phyloP scores from a whole-genome alignment of 2,888 invertebrate genomes.

The Leptopilina syphax region DNA sequence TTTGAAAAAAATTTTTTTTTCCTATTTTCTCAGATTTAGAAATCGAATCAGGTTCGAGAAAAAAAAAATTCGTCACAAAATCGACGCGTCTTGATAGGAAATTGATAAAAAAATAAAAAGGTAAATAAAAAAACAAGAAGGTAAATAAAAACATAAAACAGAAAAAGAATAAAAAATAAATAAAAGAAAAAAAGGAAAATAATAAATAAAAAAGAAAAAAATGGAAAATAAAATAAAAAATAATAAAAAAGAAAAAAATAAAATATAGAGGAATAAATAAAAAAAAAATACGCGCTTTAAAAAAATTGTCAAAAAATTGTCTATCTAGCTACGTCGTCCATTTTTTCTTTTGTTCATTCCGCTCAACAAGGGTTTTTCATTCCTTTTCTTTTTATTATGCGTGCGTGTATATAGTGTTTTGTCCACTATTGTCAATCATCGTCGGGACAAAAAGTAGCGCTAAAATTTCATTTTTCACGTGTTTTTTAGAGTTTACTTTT shows the following conservation, averaged over 20 bases:
- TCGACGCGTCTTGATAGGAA: no score
- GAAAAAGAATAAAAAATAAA: background rate
- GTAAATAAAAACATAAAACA: background rate
- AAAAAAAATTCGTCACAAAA: no score
- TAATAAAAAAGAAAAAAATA: slow-evolving; percentile 43
- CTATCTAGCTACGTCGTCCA: slow-evolving; percentile 69
- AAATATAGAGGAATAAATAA: background rate
- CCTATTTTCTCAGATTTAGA: no score
- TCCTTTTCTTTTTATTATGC: slow-evolving; percentile 34
- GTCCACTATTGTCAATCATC: slow-evolving; percentile 36
- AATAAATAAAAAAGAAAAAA: background rate
- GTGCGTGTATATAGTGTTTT: background rate
- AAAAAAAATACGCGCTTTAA: slow-evolving; percentile 51
- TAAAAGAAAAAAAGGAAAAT: slow-evolving; percentile 1
- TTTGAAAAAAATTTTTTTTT: no score
- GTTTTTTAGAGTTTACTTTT: slow-evolving; percentile 5
- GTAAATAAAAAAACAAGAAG: no score
- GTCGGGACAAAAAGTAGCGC: slow-evolving; percentile 43
- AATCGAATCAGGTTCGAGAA: no score
- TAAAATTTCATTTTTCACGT: background rate
- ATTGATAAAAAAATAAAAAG: no score
- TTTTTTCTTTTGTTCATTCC: slow-evolving; percentile 47
- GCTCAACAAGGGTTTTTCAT: slow-evolving; percentile 37
- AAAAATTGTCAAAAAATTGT: slow-evolving; percentile 67
- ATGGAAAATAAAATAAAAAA: slow-evolving; percentile 43